These are phyloP conservation scores for Paramormyrops hopkinsi DNA, from an alignment of 2,797 vertebrate genomes.

Conservation along the genomic window DNA sequence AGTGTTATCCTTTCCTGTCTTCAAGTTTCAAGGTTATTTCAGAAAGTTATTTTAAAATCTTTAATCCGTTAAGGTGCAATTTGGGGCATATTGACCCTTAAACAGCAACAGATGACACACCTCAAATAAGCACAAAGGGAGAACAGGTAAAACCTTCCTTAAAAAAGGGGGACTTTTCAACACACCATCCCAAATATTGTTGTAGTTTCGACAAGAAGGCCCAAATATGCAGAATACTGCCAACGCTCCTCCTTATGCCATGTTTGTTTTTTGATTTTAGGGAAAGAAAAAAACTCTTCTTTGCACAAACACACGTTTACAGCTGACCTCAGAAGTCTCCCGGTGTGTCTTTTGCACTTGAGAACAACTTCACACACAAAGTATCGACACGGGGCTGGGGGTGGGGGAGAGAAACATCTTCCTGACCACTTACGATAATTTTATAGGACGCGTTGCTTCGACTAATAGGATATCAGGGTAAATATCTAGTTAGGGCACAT, in stretches of 20 bases:
- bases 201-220: background rate
- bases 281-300: background rate
- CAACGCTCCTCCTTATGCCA: background rate
- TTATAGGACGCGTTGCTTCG: background rate
- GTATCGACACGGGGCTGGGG: background rate
- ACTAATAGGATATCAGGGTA: background rate
- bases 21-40: constrained; percentile 14
- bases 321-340: background rate
- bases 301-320: background rate
- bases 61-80: constrained; percentile 8
- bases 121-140: background rate
- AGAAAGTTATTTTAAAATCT: background rate
- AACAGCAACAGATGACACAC: background rate
- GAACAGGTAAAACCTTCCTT: background rate
- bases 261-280: background rate
- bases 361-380: background rate
- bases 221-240: background rate
- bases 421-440: constrained; percentile 6
- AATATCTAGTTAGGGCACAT: constrained; percentile 13
- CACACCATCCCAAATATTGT: background rate
- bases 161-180: background rate
- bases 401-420: background rate
- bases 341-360: background rate
- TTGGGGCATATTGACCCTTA: background rate
- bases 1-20: background rate